Base-by-base conservation (phyloP, 2,888 invertebrate species). In the Polyommatus icarus region DNA sequence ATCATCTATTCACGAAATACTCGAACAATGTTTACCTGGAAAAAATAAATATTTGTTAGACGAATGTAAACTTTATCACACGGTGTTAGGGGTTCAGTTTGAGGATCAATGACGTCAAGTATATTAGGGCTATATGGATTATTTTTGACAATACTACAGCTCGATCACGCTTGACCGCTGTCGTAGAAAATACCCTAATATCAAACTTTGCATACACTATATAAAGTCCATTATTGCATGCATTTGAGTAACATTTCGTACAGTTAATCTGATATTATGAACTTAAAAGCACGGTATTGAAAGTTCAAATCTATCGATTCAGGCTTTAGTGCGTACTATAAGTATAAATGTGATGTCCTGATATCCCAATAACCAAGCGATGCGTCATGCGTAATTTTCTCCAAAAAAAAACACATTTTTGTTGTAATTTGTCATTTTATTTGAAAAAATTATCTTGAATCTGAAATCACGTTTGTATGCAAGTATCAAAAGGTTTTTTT, bases 11-110 rank as follows among this genome's bases (percentile, higher is more conserved):
- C 40, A 46, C 15, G 40, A 57, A 72, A 40, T 36, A 77, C 76
- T 76, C 71, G 36, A 36, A 20, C 72, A 15, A n/a, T 76, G 73
- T 71, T 81, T 81, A 81, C 81, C 81, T 81, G 80, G 61, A 80
- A 82, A 78, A 78, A 79, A 79, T 40, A 76, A 78, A 73, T 50
- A 57, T 40, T 29, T 50, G 36, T 57, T 40, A 72, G 36, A 46
- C 71, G 3, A 76, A 46, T 18, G 20, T 77, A 29, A 79, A 76
- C 80, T 80, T 80, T n/a, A 82, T 82, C 61, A 2, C 4, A n/a
- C 1, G 10, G 15, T 18, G 18, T 15, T 61, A 40, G 57, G 36
- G 32, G 7, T 12, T 3, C 29, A 57, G 3, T 7, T n/a, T 0
- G 15, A 29, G 24, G 29, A 67, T 32, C 8, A 67, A 15, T 29